Evolutionary conservation across 1,140 invertebrate genomes (phyloP), one percentile per base, ranked within the genome.

Genomic region (Meteorus sp.): DNA sequence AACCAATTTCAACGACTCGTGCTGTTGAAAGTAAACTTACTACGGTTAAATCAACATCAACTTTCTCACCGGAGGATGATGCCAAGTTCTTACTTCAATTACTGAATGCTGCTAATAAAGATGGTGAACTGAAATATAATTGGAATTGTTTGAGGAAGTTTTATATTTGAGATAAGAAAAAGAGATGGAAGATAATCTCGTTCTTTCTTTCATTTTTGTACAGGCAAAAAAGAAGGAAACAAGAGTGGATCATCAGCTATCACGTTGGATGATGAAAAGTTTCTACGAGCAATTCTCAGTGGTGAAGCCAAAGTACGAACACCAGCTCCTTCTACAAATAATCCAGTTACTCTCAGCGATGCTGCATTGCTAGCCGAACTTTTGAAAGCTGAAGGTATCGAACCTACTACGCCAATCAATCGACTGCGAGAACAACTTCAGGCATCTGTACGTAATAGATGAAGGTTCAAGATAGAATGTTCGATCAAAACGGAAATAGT

Each of bases 331-430:
- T 13, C 64, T 0, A 3, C 53, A 5, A 39, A 17, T 39, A 25
- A n/a, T n/a, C n/a, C n/a, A n/a, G n/a, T 44, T 4, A 63, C 54
- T 51, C 15, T 62, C 61, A 84, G 81, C 60, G 83, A 87, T 63
- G 86, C 87, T 43, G 86, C 86, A 22, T 73, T 88, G 22, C 73
- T 88, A n/a, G 86, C 86, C 5, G 82, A 85, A 2, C 67, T 88
- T 53, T 72, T 88, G 31, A 88, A 88, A 71, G 82, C 86, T 66
- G 83, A 86, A 70, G 86, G 86, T 13, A 86, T 88, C 64, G 85
- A 84, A 63, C 86, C 87, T 1, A 79, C 83, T 3, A 87, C 85
- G 35, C 85, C 86, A 60, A 81, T 70, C 65, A 84, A 74, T 41
- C 61, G 68, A 1, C 61, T 79, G 47, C 75, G 63, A 39, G 80